Evolutionary conservation across 2,888 invertebrate species (phyloP).

Genomic region (Electrophaes corylata): DNA sequence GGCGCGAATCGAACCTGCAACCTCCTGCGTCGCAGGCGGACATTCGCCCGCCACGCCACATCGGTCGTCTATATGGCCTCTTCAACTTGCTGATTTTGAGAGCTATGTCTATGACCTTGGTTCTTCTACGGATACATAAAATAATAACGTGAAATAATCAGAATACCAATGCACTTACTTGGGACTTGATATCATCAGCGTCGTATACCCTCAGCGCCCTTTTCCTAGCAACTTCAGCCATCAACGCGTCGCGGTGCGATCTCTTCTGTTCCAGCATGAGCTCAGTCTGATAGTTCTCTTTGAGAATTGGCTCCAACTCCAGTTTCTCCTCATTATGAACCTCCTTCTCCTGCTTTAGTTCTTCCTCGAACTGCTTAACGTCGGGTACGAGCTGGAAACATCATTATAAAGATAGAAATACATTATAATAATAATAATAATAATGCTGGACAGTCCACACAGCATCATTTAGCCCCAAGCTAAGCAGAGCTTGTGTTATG

Average conservation of each 20-base stretch:
- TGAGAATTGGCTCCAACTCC: slow-evolving; percentile 55
- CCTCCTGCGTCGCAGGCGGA: too few relatives aligned
- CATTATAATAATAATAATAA: too few relatives aligned
- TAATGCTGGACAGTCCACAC: too few relatives aligned
- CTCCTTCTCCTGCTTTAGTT: slow-evolving; percentile 64
- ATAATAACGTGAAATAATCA: too few relatives aligned
- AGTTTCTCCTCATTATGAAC: slow-evolving; percentile 54
- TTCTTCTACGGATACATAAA: too few relatives aligned
- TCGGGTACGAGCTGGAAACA: slow-evolving; percentile 58
- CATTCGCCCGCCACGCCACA: too few relatives aligned
- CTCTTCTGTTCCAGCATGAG: slow-evolving; percentile 64
- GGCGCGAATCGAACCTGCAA: too few relatives aligned
- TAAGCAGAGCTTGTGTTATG: too few relatives aligned
- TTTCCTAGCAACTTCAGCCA: slow-evolving; percentile 62
- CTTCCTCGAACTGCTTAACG: slow-evolving; percentile 63
- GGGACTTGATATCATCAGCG: slow-evolving; percentile 62
- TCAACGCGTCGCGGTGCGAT: slow-evolving; percentile 57
- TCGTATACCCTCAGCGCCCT: slow-evolving; percentile 68
- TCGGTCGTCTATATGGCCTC: too few relatives aligned
- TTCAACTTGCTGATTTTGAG: too few relatives aligned
- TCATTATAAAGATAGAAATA: background rate
- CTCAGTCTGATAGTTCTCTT: slow-evolving; percentile 59
- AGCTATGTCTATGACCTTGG: too few relatives aligned
- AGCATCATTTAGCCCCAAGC: too few relatives aligned
- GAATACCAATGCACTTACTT: slow-evolving; percentile 1